Evolutionary conservation across 2,797 vertebrate genomes (phyloP), one percentile per base, ranked within the genome.

Genomic region (Pterois miles): DNA sequence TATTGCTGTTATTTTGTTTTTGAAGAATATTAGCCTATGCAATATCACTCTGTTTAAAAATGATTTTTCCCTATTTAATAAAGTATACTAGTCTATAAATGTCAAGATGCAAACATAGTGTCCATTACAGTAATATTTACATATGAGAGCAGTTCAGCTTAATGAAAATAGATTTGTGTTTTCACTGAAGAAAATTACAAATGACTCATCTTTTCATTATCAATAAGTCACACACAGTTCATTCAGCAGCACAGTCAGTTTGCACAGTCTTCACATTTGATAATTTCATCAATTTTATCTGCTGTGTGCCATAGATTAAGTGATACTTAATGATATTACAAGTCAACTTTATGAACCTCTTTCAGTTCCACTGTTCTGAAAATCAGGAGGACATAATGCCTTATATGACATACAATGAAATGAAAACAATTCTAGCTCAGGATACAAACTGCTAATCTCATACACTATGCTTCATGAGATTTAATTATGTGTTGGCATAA

Each of bases 401-500:
- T 71, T 76, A 38, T 6, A 50, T 20, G 70, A 54, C 16, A 46
- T 12, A 38, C 27, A 71, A 84, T 53, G 1, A 88, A 70, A 84
- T 65, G 18, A 78, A 76, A 84, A 79, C 14, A 75, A 65, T 48
- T 18, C 46, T 40, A n/a, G 43, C 50, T 72, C 25, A 27, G 3
- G 31, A 67, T 57, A 54, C 46, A 85, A 46, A 69, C 16, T 53
- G 36, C 71, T 71, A 52, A 81, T 85, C 56, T 84, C 25, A 63
- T 69, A 54, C 70, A 54, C 57, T 64, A 58, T 72, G 76, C 68
- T 65, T 83, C 58, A 75, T 75, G 54, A 87, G 80, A 82, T 70
- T 34, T 87, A 84, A 83, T 85, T 83, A 85, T 62, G 81, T 83
- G 71, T 89, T 85, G 81, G 76, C 81, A 86, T 77, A 83, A 59